Base-by-base conservation (phyloP, 2,888 invertebrate species). In the Drosophila nigricruria region DNA sequence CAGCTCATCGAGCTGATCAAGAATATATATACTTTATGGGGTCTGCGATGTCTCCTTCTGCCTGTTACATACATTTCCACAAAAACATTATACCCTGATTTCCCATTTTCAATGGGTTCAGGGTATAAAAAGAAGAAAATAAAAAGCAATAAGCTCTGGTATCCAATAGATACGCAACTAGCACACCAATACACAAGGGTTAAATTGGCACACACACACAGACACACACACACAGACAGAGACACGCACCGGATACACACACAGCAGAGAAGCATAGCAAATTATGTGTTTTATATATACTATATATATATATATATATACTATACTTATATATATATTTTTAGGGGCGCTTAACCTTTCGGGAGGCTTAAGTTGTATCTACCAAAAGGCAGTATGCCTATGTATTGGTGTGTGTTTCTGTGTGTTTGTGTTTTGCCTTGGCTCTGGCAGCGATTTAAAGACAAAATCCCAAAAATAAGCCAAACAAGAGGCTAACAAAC, bases 81-180 rank as follows among this genome's bases (percentile, higher is more conserved):
- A n/a, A n/a, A n/a, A n/a, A n/a, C n/a, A n/a, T n/a, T n/a, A n/a
- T n/a, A n/a, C n/a, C n/a, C n/a, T n/a, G n/a, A n/a, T n/a, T n/a
- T n/a, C n/a, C n/a, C n/a, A n/a, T n/a, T n/a, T n/a, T n/a, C n/a
- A n/a, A n/a, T n/a, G n/a, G n/a, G n/a, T n/a, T n/a, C n/a, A n/a
- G n/a, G n/a, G n/a, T n/a, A n/a, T n/a, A n/a, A 20, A 32, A 32
- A 50, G 30, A 42, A 12, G 42, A n/a, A 66, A 38, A 62, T 20
- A 70, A 77, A 70, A 68, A 53, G 20, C 56, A 45, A 76, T 70
- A 74, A 77, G 36, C 73, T 81, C 36, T 84, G 70, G 83, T 83
- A 85, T 82, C 83, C 83, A 85, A 85, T 88, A 83, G 83, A 88
- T 83, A 83, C 83, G 85, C 77, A 88, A 84, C 85, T 84, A 84